phyloP scores from a whole-genome alignment of 2,888 invertebrate genomes.

The Xylota sylvarum region DNA sequence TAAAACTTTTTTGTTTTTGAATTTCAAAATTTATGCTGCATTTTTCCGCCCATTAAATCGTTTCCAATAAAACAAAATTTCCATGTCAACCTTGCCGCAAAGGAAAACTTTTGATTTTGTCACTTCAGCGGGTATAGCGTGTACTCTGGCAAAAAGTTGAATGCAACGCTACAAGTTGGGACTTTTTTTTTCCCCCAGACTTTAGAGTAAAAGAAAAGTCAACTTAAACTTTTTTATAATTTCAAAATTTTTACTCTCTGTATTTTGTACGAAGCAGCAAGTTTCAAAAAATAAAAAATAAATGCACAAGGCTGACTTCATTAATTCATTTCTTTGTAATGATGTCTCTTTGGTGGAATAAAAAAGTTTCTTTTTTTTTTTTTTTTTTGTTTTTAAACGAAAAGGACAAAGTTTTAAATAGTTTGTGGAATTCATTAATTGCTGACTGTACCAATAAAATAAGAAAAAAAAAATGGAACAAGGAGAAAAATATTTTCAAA shows the following conservation, averaged over 20 bases:
- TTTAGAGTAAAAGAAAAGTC: slow-evolving; percentile 25
- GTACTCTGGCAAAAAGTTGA: slow-evolving; percentile 7
- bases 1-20: not conserved
- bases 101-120: slow-evolving; percentile 40
- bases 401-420: slow-evolving; percentile 41
- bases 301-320: slow-evolving; percentile 21
- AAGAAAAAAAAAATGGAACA: not conserved
- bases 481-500: too few relatives aligned
- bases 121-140: slow-evolving; percentile 12
- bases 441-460: slow-evolving; percentile 23
- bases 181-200: not conserved
- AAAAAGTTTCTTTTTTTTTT: slow-evolving; percentile 19
- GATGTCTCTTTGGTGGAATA: slow-evolving; percentile 25
- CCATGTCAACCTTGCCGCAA: slow-evolving; percentile 2
- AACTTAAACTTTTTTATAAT: slow-evolving; percentile 51
- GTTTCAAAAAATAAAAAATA: slow-evolving; percentile 8
- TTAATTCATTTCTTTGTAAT: slow-evolving; percentile 45
- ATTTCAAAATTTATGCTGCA: not conserved
- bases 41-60: slow-evolving; percentile 30
- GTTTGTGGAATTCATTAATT: slow-evolving; percentile 53
- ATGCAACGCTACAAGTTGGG: slow-evolving; percentile 3
- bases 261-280: not conserved
- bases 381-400: not conserved
- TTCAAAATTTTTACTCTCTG: slow-evolving; percentile 20
- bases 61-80: not conserved